phyloP scores from a whole-genome alignment of 2,888 invertebrate genomes.

The Zeuzera pyrina region DNA sequence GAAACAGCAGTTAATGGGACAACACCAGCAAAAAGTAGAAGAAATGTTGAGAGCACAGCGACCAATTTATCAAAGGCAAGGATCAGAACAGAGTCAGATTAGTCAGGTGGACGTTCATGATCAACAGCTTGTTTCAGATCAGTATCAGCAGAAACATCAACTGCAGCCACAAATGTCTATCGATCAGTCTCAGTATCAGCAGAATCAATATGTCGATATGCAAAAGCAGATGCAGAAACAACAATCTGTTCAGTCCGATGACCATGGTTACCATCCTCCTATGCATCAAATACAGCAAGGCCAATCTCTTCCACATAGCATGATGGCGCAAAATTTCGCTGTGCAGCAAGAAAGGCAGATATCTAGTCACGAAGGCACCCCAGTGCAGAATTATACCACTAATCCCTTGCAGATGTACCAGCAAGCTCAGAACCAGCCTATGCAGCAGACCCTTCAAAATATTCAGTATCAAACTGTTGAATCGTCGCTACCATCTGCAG shows the following conservation, averaged over 20 bases:
- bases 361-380: slow-evolving; percentile 69
- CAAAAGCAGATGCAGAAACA: slow-evolving; percentile 45
- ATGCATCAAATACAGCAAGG: slow-evolving; percentile 50
- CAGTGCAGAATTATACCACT: slow-evolving; percentile 59
- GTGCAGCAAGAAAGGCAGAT: slow-evolving; percentile 60
- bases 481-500: slow-evolving; percentile 21
- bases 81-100: slow-evolving; percentile 61
- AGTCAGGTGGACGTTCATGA: slow-evolving; percentile 50
- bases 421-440: slow-evolving; percentile 35
- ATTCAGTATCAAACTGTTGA: slow-evolving; percentile 28
- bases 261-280: slow-evolving; percentile 42
- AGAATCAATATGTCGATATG: slow-evolving; percentile 36
- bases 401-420: slow-evolving; percentile 65
- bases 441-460: slow-evolving; percentile 35
- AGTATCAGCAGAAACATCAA: slow-evolving; percentile 40
- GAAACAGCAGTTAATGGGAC: slow-evolving; percentile 65
- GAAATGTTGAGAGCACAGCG: slow-evolving; percentile 51
- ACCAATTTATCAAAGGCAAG: slow-evolving; percentile 56
- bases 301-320: slow-evolving; percentile 55
- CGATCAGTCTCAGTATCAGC: slow-evolving; percentile 47
- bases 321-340: slow-evolving; percentile 51
- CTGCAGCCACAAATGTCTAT: slow-evolving; percentile 55
- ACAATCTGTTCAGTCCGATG: slow-evolving; percentile 43
- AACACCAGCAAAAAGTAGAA: slow-evolving; percentile 66
- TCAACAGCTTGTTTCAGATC: slow-evolving; percentile 39